Percentiles rank a stretch among this genome's conserved stretches.
Conservation (phyloP, 2,888 invertebrate genomes). For the Abrostola triplasia region DNA sequence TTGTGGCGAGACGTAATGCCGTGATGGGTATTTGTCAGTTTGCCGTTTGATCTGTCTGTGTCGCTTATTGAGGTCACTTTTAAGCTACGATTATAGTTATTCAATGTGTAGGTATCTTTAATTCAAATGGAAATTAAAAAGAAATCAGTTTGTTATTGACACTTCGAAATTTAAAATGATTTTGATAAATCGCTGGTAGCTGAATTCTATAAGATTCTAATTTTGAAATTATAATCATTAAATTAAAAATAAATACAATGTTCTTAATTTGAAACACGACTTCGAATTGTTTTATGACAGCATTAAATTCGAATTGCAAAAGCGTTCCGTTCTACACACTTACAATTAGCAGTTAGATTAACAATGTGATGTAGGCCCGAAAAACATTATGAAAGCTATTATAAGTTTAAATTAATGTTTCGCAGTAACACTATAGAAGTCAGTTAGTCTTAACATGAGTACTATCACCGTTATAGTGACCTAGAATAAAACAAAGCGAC, state of each 20-base stretch:
- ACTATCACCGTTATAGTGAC: slow-evolving; percentile 51
- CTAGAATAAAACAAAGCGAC: slow-evolving; percentile 50
- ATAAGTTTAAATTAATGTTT: slow-evolving; percentile 47
- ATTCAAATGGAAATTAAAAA: no score
- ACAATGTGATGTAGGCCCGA: slow-evolving; percentile 38
- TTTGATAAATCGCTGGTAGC: background rate
- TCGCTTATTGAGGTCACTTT: slow-evolving; percentile 51
- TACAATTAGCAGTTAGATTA: slow-evolving; percentile 37
- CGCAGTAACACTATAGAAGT: slow-evolving; percentile 28
- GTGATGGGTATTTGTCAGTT: slow-evolving; percentile 65
- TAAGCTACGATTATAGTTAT: slow-evolving; percentile 50
- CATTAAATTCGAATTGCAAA: slow-evolving; percentile 43
- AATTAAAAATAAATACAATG: slow-evolving; percentile 15
- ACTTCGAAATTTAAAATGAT: slow-evolving; percentile 3
- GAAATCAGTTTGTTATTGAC: background rate
- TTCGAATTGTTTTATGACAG: slow-evolving; percentile 8
- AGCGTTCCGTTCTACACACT: slow-evolving; percentile 28
- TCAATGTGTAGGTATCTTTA: slow-evolving; percentile 14
- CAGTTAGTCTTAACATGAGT: slow-evolving; percentile 46
- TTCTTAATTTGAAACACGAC: slow-evolving; percentile 15
- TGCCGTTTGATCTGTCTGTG: slow-evolving; percentile 46
- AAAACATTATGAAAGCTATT: slow-evolving; percentile 41
- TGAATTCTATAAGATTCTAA: background rate
- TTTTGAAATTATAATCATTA: background rate
- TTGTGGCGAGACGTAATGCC: slow-evolving; percentile 58